These are phyloP conservation scores for Cephus spinipes DNA, from an alignment of 2,888 invertebrate species.

Conservation along the genomic window DNA sequence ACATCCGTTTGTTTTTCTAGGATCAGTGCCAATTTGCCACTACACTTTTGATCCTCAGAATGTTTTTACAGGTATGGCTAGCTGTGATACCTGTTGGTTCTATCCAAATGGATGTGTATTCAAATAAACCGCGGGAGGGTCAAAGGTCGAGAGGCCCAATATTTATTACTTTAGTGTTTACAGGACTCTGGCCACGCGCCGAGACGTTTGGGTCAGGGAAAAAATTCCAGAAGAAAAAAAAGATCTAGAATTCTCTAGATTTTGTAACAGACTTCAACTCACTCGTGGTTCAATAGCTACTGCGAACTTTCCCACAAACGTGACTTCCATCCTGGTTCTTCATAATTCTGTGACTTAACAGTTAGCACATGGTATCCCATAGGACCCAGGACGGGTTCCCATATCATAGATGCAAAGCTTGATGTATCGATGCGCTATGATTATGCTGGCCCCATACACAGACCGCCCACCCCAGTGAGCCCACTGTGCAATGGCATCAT, in stretches of 20 bases:
- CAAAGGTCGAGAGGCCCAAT: not conserved
- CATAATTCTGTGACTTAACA: slow-evolving; percentile 50
- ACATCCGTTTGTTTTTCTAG: slow-evolving; percentile 45
- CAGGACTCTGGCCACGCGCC: not conserved
- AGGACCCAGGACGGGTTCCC: slow-evolving; percentile 51
- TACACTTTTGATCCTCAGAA: not conserved
- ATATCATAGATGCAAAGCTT: slow-evolving; percentile 67
- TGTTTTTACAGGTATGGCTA: not conserved
- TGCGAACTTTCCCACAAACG: slow-evolving; percentile 32
- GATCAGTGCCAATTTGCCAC: slow-evolving; percentile 32
- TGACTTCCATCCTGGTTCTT: slow-evolving; percentile 24
- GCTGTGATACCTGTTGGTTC: not conserved
- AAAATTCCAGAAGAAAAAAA: not conserved
- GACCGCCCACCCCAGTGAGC: slow-evolving; percentile 59
- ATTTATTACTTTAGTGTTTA: not conserved
- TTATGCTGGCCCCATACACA: slow-evolving; percentile 50
- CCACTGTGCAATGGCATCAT: slow-evolving; percentile 29
- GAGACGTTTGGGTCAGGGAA: not conserved
- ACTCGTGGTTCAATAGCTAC: not conserved
- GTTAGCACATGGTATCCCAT: slow-evolving; percentile 34
- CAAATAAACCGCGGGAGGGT: not conserved
- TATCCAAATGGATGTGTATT: not conserved
- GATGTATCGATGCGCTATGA: slow-evolving; percentile 66
- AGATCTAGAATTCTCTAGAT: not conserved
- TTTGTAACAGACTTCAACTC: not conserved